phyloP scores from a whole-genome alignment of 2,888 invertebrate genomes.

The Dexiosoma caninum region DNA sequence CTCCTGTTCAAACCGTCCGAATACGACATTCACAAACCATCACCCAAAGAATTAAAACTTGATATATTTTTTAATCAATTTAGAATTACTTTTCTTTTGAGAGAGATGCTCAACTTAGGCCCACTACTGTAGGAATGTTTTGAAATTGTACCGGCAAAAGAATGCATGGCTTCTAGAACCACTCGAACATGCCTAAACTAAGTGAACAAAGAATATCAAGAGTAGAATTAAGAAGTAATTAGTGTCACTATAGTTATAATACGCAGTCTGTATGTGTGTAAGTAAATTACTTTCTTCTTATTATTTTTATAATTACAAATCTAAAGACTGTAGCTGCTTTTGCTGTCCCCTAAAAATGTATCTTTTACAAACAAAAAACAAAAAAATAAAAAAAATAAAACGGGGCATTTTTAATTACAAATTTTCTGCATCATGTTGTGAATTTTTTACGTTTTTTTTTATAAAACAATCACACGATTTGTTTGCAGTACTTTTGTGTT shows the following conservation, averaged over 20 bases:
- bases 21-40: too few species aligned
- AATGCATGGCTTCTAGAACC: too few species aligned
- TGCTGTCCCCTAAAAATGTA: background rate
- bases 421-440: constrained; percentile 45
- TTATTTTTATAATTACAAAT: background rate
- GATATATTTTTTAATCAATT: too few species aligned
- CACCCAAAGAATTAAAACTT: too few species aligned
- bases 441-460: background rate
- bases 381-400: background rate
- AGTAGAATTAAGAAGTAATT: too few species aligned
- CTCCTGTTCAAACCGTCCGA: too few species aligned
- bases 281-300: background rate
- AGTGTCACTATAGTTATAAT: background rate
- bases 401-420: constrained; percentile 48
- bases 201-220: too few species aligned
- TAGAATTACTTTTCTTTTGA: too few species aligned
- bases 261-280: background rate
- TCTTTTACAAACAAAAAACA: background rate
- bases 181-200: too few species aligned
- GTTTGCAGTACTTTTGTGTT: constrained; percentile 18
- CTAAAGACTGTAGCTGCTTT: background rate
- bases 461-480: constrained; percentile 34
- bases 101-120: too few species aligned
- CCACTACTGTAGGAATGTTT: too few species aligned
- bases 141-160: too few species aligned